Evolutionary conservation across 92 coral and sea anemone species (phyloP).

Genomic region (Siderastrea siderea): DNA sequence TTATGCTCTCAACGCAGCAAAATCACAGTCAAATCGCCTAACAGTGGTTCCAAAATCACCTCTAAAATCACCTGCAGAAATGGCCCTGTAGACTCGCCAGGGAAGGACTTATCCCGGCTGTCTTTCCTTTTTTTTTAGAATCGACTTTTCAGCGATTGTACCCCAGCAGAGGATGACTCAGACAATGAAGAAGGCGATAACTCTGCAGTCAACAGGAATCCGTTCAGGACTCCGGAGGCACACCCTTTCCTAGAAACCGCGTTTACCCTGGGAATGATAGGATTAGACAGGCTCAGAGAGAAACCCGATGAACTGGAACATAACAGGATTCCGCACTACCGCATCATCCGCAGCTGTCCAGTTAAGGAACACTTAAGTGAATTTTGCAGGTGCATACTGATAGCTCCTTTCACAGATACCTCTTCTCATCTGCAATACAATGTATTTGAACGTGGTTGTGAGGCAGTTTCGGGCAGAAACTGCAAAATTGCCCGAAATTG

Average conservation of each 20-base stretch:
- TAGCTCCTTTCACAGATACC: too few species aligned
- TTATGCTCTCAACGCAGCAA: too few species aligned
- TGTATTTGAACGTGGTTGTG: too few species aligned
- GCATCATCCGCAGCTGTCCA: neutral
- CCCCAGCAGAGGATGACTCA: slow-evolving; percentile 28
- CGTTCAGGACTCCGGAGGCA: slow-evolving; percentile 48
- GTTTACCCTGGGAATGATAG: slow-evolving; percentile 75
- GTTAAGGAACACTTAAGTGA: slow-evolving; percentile 15
- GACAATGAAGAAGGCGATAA: slow-evolving; percentile 41
- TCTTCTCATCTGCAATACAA: too few species aligned
- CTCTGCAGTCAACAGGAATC: slow-evolving; percentile 21
- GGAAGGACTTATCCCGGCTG: neutral
- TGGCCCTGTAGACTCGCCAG: too few species aligned
- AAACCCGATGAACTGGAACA: neutral
- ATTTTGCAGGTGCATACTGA: slow-evolving; percentile 29
- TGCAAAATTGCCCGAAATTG: too few species aligned
- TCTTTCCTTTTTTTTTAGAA: slow-evolving; percentile 4
- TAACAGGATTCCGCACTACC: neutral
- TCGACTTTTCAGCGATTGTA: slow-evolving; percentile 46
- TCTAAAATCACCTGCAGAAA: too few species aligned
- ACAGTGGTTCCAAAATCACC: too few species aligned
- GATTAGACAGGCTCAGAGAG: slow-evolving; percentile 41
- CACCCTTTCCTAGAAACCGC: slow-evolving; percentile 77
- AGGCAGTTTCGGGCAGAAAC: too few species aligned
- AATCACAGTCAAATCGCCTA: too few species aligned